Percentiles rank a stretch among this genome's conserved stretches.
phyloP scores from a whole-genome alignment of 2,113 vertebrate genomes.

The Scomber colias region DNA sequence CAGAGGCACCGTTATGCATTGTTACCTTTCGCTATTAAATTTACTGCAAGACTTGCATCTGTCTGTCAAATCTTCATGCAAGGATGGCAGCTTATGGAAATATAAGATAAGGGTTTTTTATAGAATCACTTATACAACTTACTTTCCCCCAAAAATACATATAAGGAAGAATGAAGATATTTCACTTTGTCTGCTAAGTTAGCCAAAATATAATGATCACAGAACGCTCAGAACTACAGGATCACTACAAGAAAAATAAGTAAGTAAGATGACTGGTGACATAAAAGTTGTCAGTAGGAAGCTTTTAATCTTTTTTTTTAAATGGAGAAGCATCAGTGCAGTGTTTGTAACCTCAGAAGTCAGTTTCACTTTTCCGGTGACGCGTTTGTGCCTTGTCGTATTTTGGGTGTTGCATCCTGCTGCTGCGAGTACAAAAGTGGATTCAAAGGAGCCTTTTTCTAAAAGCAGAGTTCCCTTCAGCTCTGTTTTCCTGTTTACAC shows the following conservation, averaged over 20 bases:
- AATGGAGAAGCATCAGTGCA: neutral
- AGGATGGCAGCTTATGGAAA: neutral
- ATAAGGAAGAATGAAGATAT: no score
- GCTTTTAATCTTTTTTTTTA: constrained; percentile 5
- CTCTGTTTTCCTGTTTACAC: constrained; percentile 69
- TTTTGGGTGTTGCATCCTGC: constrained; percentile 75
- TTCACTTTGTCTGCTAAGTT: no score
- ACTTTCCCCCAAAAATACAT: no score
- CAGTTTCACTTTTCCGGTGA: constrained; percentile 62
- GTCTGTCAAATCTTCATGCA: neutral
- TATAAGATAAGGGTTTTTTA: neutral
- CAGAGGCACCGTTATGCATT: neutral
- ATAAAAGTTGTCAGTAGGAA: constrained; percentile 2
- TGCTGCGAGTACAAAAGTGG: constrained; percentile 56
- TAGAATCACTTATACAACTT: no score
- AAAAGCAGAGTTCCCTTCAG: constrained; percentile 61
- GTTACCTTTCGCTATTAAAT: neutral
- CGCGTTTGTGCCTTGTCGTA: constrained; percentile 57
- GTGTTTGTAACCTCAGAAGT: constrained; percentile 46
- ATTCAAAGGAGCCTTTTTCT: constrained; percentile 72
- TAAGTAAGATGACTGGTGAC: neutral
- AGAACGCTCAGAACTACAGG: neutral
- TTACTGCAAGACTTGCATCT: neutral
- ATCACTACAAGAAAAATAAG: neutral
- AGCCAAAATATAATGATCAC: no score